Evolutionary conservation across 1,140 invertebrate genomes (phyloP).

Genomic region (Drosophila repletoides): DNA sequence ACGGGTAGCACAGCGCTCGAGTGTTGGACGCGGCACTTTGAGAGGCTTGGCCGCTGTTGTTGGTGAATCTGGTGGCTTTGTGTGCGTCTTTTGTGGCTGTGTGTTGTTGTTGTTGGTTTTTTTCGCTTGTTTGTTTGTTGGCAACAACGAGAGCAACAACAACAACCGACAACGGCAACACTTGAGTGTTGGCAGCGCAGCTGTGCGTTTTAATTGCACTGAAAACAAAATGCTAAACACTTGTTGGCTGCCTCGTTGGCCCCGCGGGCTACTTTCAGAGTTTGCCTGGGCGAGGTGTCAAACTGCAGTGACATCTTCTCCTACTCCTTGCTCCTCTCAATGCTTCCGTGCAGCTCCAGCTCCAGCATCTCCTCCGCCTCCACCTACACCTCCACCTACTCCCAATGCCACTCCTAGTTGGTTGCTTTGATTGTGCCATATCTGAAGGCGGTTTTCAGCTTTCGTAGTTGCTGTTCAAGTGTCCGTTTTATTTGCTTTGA

Average conservation of each 20-base stretch:
- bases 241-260: constrained; percentile 57
- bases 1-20: constrained; percentile 22
- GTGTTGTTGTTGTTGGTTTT: too few relatives aligned
- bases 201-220: constrained; percentile 70
- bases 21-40: constrained; percentile 48
- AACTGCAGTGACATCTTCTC: constrained; percentile 1
- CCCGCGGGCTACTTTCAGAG: constrained; percentile 20
- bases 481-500: constrained; percentile 28
- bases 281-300: constrained; percentile 20
- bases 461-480: constrained; percentile 18
- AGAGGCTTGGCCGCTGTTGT: constrained; percentile 6
- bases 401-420: background rate
- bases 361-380: background rate
- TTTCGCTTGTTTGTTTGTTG: constrained; percentile 29
- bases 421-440: constrained; percentile 21
- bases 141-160: constrained; percentile 13
- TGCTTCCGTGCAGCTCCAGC: too few relatives aligned
- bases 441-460: constrained; percentile 25
- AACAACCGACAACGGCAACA: constrained; percentile 28
- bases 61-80: constrained; percentile 36
- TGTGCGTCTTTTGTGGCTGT: constrained; percentile 67
- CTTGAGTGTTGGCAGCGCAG: constrained; percentile 45
- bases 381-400: background rate
- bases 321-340: too few relatives aligned
- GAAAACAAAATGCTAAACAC: constrained; percentile 78